phyloP scores from a whole-genome alignment of 2,113 vertebrate genomes.

The Chascanopsetta lugubris region DNA sequence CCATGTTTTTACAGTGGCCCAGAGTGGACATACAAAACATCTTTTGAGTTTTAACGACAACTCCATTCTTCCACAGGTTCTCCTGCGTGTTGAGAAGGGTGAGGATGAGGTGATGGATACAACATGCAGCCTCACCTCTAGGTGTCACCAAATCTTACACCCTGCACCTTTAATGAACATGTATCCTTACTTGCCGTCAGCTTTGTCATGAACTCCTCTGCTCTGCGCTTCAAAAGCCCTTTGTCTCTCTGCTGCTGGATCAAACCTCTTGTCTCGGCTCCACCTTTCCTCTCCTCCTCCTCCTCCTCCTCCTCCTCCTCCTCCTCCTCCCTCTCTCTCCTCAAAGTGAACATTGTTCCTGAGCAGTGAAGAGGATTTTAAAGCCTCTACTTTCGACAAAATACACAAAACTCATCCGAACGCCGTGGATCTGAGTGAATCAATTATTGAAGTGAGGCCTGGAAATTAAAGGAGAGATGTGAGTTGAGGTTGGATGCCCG shows the following conservation, averaged over 20 bases:
- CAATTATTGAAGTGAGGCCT: conserved; percentile 35
- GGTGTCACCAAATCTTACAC: too few relatives aligned
- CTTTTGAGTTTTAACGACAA: too few relatives aligned
- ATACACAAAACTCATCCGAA: neutral
- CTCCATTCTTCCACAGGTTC: too few relatives aligned
- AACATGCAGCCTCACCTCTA: too few relatives aligned
- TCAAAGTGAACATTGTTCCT: conserved; percentile 28
- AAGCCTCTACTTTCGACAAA: conserved; percentile 36
- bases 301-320: conserved; percentile 40
- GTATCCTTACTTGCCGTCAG: conserved; percentile 9
- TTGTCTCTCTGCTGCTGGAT: conserved; percentile 42
- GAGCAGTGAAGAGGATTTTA: conserved; percentile 1
- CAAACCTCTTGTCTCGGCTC: conserved; percentile 45
- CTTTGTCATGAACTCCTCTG: conserved; percentile 38
- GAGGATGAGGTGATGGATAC: too few relatives aligned
- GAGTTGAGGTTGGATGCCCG: conserved; percentile 13
- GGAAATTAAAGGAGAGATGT: conserved; percentile 7
- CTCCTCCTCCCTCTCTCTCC: conserved; percentile 51
- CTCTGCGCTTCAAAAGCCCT: conserved; percentile 10
- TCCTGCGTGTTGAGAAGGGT: too few relatives aligned
- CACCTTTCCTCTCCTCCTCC: conserved; percentile 51
- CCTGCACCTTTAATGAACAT: conserved; percentile 50
- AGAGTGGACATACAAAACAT: too few relatives aligned
- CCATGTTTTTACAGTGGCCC: too few relatives aligned
- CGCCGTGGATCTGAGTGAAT: conserved; percentile 13